These are phyloP conservation scores for Panurus biarmicus DNA, from an alignment of 2,113 vertebrate species.

Conservation along the genomic window DNA sequence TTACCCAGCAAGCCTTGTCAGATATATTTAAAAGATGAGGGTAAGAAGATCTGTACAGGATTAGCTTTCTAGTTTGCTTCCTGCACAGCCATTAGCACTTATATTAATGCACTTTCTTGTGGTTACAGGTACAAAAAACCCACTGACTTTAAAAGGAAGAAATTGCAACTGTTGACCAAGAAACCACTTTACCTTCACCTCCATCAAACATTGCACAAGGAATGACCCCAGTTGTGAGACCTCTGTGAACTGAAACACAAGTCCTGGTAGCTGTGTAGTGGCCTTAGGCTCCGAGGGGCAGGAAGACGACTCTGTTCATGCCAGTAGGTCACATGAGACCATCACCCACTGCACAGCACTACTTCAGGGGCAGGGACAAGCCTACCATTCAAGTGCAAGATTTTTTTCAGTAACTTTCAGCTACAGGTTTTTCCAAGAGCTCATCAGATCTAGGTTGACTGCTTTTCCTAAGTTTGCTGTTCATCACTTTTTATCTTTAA, in stretches of 20 bases:
- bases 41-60: background rate
- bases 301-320: background rate
- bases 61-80: background rate
- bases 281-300: background rate
- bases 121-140: conserved; percentile 95
- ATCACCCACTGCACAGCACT: conserved; percentile 39
- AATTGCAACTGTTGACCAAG: conserved; percentile 94
- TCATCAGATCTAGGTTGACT: conserved; percentile 38
- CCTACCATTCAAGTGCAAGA: background rate
- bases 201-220: conserved; percentile 93
- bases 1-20: background rate
- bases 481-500: conserved; percentile 17
- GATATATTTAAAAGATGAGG: background rate
- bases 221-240: conserved; percentile 69
- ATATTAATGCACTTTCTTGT: conserved; percentile 10
- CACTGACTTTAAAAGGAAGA: conserved; percentile 98
- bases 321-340: conserved; percentile 21
- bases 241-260: conserved; percentile 44
- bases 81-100: fast-evolving
- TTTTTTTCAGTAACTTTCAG: conserved; percentile 29
- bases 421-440: conserved; percentile 50
- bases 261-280: conserved; percentile 50
- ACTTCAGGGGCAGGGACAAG: background rate
- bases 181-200: conserved; percentile 99
- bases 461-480: conserved; percentile 49